Conservation (phyloP, 1,140 invertebrate species). For the Cherax destructor region DNA sequence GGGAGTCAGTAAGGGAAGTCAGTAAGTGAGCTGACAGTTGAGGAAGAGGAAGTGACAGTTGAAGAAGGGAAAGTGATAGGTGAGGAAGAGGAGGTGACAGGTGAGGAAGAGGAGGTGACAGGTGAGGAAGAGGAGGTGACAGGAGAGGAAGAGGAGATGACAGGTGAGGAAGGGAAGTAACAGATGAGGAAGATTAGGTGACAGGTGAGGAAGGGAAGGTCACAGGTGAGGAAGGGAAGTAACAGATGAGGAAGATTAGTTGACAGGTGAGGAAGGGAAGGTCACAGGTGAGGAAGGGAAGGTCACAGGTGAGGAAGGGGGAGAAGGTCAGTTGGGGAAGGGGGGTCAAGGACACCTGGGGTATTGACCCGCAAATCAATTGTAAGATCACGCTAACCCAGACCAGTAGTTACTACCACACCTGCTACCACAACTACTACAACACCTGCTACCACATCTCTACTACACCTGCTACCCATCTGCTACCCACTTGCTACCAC, state of each 20-base stretch:
- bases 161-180: not conserved
- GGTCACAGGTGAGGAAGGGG: not conserved
- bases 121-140: no score
- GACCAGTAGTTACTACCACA: not conserved
- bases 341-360: no score
- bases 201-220: not conserved
- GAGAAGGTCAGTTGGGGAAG: no score
- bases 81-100: no score
- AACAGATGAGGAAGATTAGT: not conserved
- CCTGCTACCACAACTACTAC: no score
- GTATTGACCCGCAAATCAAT: not conserved
- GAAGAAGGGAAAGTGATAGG: not conserved
- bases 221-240: not conserved
- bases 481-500: conserved; percentile 3
- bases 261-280: not conserved
- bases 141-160: not conserved
- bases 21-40: no score
- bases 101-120: no score
- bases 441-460: not conserved
- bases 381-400: not conserved
- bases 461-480: not conserved
- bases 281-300: no score
- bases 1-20: no score
- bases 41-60: no score
- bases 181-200: not conserved